Conservation (phyloP, 1,140 invertebrate species). For the Tetramorium simillimum region DNA sequence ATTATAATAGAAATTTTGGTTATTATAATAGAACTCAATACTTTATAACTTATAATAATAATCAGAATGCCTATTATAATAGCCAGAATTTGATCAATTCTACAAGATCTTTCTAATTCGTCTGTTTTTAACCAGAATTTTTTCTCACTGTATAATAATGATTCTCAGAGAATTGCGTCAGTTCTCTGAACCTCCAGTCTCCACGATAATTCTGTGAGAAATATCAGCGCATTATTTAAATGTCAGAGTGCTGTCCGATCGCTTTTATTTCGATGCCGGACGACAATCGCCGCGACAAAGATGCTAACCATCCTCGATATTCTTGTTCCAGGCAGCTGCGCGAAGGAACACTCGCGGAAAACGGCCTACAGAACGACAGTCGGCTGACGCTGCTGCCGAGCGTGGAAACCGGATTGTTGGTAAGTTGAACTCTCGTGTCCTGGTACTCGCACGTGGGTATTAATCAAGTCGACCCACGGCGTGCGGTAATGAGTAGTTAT, state of each 20-base stretch:
- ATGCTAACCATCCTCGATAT: conserved; percentile 59
- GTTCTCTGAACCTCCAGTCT: not conserved
- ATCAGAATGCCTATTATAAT: no score
- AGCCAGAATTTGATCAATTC: no score
- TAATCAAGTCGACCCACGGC: conserved; percentile 16
- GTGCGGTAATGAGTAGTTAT: conserved; percentile 21
- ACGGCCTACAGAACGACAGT: conserved; percentile 94
- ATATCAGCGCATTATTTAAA: not conserved
- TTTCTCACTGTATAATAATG: no score
- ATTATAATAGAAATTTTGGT: no score
- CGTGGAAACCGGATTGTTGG: conserved; percentile 97
- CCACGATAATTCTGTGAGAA: not conserved
- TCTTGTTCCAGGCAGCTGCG: conserved; percentile 92
- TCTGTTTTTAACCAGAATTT: no score
- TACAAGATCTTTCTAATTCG: no score
- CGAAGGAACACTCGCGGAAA: conserved; percentile 94
- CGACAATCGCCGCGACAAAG: not conserved
- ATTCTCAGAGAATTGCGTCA: not conserved
- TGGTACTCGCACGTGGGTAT: not conserved
- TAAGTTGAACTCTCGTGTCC: conserved; percentile 85
- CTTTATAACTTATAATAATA: no score
- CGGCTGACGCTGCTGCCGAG: conserved; percentile 95
- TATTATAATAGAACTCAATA: no score
- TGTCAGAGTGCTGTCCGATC: not conserved
- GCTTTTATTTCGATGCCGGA: conserved; percentile 2